Conservation (phyloP, 2,797 vertebrate species). For the Rhinatrema bivittatum region DNA sequence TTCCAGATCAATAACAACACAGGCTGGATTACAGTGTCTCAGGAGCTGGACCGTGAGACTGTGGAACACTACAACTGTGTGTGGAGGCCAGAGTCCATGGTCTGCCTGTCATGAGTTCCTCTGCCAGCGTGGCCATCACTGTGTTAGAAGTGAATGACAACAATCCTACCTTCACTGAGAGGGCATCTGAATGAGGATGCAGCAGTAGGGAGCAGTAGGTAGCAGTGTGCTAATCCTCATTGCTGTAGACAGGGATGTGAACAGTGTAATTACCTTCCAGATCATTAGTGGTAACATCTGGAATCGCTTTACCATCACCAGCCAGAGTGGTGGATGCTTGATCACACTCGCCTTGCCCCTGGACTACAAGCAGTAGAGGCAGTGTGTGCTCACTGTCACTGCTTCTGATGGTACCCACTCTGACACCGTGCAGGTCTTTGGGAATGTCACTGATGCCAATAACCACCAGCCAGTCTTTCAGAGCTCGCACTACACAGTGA, state of each 20-base stretch:
- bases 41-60: constrained; percentile 82
- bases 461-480: constrained; percentile 93
- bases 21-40: constrained; percentile 83
- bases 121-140: constrained; percentile 85
- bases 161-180: constrained; percentile 83
- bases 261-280: constrained; percentile 94
- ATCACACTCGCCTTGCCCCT: constrained; percentile 85
- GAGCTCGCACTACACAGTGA: constrained; percentile 84
- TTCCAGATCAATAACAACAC: constrained; percentile 94
- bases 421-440: constrained; percentile 85
- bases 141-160: constrained; percentile 94
- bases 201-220: constrained; percentile 76
- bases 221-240: constrained; percentile 86
- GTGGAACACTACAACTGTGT: constrained; percentile 83
- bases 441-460: constrained; percentile 94
- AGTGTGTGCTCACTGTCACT: constrained; percentile 84
- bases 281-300: constrained; percentile 94
- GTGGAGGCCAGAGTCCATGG: constrained; percentile 90
- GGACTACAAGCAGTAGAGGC: constrained; percentile 96
- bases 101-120: constrained; percentile 80
- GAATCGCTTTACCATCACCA: constrained; percentile 93
- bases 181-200: constrained; percentile 90
- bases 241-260: constrained; percentile 82
- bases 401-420: constrained; percentile 89
- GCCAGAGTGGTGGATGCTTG: constrained; percentile 89